Evolutionary conservation across 2,113 vertebrate species (phyloP).

Genomic region (Amblyornis subalaris): DNA sequence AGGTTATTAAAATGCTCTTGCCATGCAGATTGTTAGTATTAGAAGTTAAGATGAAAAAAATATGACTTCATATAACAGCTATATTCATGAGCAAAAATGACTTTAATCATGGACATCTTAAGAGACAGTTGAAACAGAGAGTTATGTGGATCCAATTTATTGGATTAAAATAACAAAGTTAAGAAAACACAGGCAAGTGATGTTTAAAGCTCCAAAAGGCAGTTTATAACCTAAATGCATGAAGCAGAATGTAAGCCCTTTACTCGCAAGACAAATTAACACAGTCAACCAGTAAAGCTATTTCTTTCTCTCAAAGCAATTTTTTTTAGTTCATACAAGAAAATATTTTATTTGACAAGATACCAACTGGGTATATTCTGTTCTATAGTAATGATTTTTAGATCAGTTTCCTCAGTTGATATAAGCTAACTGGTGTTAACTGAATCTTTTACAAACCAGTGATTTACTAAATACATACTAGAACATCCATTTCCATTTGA

Average conservation of each 20-base stretch:
- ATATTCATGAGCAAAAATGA: neutral
- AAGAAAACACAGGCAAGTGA: neutral
- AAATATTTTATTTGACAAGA: neutral
- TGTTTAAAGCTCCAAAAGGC: neutral
- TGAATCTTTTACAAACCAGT: neutral
- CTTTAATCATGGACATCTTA: neutral
- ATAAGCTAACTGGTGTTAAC: neutral
- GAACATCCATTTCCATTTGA: neutral
- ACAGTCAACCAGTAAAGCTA: neutral
- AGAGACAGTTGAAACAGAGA: neutral
- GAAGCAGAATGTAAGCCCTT: neutral
- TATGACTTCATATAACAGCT: neutral
- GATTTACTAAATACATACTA: neutral
- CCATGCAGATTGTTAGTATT: neutral
- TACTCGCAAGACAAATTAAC: neutral
- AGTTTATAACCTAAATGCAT: neutral
- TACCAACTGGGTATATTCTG: neutral
- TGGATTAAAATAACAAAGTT: neutral
- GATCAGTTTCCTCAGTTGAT: neutral
- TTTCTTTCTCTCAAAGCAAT: neutral
- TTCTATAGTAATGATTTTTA: neutral
- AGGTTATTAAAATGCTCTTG: slow-evolving; percentile 17
- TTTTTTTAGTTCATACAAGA: neutral
- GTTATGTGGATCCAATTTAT: neutral
- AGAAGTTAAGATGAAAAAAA: neutral